Percentiles rank a stretch among this genome's conserved stretches.
These are phyloP conservation scores for Oxygymnocypris stewartii DNA, from an alignment of 2,113 vertebrate genomes.

Conservation along the genomic window DNA sequence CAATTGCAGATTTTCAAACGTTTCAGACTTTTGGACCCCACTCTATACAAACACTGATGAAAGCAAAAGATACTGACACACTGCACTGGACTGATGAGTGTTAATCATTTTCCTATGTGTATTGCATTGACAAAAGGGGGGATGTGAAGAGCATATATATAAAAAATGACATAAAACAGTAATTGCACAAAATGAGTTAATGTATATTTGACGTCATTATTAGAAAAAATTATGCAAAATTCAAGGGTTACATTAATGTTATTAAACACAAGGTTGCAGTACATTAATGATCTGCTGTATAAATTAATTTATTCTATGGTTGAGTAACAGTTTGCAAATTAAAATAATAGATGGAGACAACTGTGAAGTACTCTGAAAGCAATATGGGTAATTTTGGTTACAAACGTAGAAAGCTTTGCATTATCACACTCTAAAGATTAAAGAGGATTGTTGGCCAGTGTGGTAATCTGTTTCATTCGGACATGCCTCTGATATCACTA, in stretches of 20 bases:
- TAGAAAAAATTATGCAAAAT: background rate
- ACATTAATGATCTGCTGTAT: background rate
- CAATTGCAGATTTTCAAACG: background rate
- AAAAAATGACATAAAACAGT: background rate
- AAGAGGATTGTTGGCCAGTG: background rate
- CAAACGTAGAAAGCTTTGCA: background rate
- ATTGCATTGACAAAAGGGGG: background rate
- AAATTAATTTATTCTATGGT: background rate
- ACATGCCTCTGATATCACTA: conserved; percentile 8
- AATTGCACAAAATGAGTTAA: background rate
- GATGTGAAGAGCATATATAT: background rate
- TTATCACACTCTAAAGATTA: background rate
- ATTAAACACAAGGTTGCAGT: background rate
- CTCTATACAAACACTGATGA: conserved; percentile 16
- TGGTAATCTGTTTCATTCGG: background rate
- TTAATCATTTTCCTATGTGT: background rate
- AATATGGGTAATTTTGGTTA: too few relatives aligned
- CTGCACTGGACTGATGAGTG: background rate
- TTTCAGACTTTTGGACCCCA: conserved; percentile 19
- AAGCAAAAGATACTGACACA: background rate
- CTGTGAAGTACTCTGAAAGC: too few relatives aligned
- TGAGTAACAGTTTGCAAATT: too few relatives aligned
- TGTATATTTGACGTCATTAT: background rate
- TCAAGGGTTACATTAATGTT: background rate
- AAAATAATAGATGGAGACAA: too few relatives aligned